These are phyloP conservation scores for Sinosuthora webbiana DNA, from an alignment of 2,113 vertebrate genomes.

Conservation along the genomic window DNA sequence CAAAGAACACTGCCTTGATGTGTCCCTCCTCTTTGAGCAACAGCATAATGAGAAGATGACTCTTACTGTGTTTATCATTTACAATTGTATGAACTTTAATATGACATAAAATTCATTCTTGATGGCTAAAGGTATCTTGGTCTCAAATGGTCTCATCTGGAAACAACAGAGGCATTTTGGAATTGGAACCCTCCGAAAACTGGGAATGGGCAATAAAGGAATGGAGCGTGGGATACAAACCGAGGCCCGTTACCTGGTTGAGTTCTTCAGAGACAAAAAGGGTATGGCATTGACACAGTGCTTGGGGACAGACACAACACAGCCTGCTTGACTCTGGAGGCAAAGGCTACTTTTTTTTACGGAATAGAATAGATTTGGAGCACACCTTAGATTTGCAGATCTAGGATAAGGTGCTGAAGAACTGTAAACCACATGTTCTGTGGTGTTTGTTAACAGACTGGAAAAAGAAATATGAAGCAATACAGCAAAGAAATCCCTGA, in stretches of 20 bases:
- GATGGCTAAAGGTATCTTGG: conserved; percentile 52
- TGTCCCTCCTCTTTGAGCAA: neutral
- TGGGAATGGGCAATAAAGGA: conserved; percentile 60
- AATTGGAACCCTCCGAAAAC: conserved; percentile 9
- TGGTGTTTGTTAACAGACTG: neutral
- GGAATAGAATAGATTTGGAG: neutral
- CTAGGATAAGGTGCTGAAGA: neutral
- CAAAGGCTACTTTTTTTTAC: neutral
- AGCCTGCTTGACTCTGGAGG: neutral
- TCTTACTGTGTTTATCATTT: neutral
- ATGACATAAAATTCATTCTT: neutral
- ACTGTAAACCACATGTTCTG: neutral
- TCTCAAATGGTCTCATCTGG: conserved; percentile 62
- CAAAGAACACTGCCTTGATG: neutral
- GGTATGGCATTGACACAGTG: neutral
- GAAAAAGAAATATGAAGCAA: neutral
- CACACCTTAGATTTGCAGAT: neutral
- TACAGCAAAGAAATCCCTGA: neutral
- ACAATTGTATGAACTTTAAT: neutral
- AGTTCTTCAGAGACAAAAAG: conserved; percentile 29
- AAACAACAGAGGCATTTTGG: conserved; percentile 62
- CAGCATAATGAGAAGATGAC: neutral
- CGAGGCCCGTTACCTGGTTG: neutral
- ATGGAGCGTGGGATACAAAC: conserved; percentile 56
- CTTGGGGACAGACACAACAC: neutral